These are phyloP conservation scores for Apocrypta bakeri DNA, from an alignment of 1,140 invertebrate species.

Conservation along the genomic window DNA sequence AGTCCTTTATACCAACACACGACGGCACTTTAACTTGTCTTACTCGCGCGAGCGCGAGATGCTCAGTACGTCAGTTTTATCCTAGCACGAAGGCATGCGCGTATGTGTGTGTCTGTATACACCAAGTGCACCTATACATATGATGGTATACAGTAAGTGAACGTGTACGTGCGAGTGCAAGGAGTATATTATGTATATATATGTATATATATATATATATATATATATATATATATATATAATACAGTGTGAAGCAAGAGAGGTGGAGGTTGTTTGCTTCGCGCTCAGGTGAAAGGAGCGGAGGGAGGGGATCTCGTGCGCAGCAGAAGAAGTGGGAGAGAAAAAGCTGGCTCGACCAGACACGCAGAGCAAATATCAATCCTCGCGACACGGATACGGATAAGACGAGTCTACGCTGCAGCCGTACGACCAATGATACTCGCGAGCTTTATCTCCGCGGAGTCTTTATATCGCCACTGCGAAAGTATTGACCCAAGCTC, in stretches of 20 bases:
- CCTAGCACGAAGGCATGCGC: constrained; percentile 4
- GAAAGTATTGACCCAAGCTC: constrained; percentile 66
- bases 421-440: constrained; percentile 69
- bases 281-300: not conserved
- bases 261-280: constrained; percentile 13
- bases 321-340: constrained; percentile 9
- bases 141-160: not conserved
- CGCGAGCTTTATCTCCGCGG: constrained; percentile 66
- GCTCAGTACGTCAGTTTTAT: not conserved
- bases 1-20: constrained; percentile 57
- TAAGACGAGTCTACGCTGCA: constrained; percentile 38
- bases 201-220: too few species aligned
- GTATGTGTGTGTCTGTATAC: constrained; percentile 4
- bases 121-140: not conserved
- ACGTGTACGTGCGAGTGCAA: not conserved
- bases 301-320: not conserved
- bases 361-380: constrained; percentile 27
- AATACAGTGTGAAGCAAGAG: constrained; percentile 9
- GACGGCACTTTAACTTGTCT: constrained; percentile 43
- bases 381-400: constrained; percentile 7
- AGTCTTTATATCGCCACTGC: constrained; percentile 65
- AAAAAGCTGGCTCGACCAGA: constrained; percentile 9
- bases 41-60: constrained; percentile 26
- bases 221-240: not conserved
- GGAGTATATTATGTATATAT: not conserved